Base-by-base conservation (phyloP, 2,797 vertebrate genomes). In the Anguilla pacifica region DNA sequence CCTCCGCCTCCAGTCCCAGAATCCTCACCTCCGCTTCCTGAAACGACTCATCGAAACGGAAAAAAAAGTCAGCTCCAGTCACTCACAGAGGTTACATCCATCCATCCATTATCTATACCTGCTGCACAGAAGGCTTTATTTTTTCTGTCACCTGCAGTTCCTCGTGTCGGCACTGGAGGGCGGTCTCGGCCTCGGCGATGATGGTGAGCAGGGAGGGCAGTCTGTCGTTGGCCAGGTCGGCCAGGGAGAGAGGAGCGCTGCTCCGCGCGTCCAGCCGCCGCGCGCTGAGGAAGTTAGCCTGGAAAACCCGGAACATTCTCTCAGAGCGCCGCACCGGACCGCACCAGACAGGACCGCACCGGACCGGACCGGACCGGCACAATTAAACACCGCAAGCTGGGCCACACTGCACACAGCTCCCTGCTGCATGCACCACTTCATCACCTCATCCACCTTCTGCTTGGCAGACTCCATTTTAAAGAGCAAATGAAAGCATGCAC, bases 161-260 rank as follows among this genome's bases (percentile, higher is more conserved):
- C 89, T 94, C 90, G 0, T 94, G 91, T 88, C 61, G 93, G 91
- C 92, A 86, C 84, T 93, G 94, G 15, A 96, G 91, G 90, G 89
- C 86, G 3, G 91, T 95, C 92, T 96, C 95, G 6, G 94, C 74
- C 83, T 94, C 92, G 31, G 94, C 92, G 43, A 96, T 93, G 43
- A 96, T 89, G 0, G 91, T 92, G 85, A 96, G 92, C 84, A 96
- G 70, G 9, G 91, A 92, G 82, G 93, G 89, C 87, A 95, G 88
- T 22, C 94, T 90, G 19, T 90, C 86, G 81, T 22, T 84, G 39
- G 89, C 61, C 72, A 84, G 85, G 43, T 57, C 89, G 51, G 82
- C 92, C 17, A 72, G 55, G 53, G 83, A 77, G 49, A 90, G 84
- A 77, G 25, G 31, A 67, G 53, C 61, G 10, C 53, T 86, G 85